Evolutionary conservation across 2,113 vertebrate genomes (phyloP).

Genomic region (Nyctereutes procyonoides): DNA sequence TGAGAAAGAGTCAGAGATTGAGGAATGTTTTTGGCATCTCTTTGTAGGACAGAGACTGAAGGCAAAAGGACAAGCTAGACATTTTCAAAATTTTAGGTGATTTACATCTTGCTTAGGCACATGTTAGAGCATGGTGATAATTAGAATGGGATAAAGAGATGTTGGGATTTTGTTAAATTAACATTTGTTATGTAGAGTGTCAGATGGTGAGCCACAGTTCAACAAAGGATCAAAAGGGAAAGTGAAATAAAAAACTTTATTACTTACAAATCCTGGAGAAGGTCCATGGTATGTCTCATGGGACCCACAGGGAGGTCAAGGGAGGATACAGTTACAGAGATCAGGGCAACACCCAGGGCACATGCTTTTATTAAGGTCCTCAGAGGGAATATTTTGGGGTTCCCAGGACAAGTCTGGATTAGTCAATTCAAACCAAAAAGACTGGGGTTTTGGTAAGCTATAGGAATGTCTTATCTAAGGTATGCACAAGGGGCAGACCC

Average conservation of each 20-base stretch:
- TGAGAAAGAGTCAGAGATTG: not conserved
- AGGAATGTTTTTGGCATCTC: not conserved
- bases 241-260: not conserved
- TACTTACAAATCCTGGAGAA: not conserved
- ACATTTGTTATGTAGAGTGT: not conserved
- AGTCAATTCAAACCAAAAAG: not conserved
- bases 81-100: not conserved
- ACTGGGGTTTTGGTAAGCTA: not conserved
- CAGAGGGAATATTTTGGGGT: not conserved
- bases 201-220: not conserved
- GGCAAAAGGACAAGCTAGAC: not conserved
- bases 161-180: not conserved
- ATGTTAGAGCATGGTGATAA: not conserved
- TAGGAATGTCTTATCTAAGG: not conserved
- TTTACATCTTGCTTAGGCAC: not conserved
- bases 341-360: not conserved
- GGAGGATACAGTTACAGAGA: not conserved
- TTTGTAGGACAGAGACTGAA: not conserved
- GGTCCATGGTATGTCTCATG: too few relatives aligned
- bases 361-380: not conserved
- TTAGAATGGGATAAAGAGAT: not conserved
- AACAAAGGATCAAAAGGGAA: not conserved
- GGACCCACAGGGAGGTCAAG: not conserved
- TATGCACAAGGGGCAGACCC: not conserved
- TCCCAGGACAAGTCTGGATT: not conserved